Evolutionary conservation across 2,888 invertebrate genomes (phyloP).

Genomic region (Mellilla xanthometata): DNA sequence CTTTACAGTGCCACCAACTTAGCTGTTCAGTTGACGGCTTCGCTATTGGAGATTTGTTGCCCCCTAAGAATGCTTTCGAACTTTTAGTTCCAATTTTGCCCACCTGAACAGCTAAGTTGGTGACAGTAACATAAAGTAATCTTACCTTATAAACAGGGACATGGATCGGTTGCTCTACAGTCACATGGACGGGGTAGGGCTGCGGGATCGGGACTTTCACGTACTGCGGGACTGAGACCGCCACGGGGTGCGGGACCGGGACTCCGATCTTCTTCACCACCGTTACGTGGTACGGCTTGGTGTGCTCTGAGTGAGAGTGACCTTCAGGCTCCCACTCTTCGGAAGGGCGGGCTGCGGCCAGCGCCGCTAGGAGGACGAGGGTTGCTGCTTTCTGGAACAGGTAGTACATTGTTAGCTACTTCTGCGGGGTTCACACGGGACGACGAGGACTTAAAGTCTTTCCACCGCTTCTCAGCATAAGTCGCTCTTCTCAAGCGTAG

Average conservation of each 20-base stretch:
- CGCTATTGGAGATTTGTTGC: too few species aligned
- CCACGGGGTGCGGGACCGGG: constrained; percentile 88
- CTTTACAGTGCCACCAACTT: too few species aligned
- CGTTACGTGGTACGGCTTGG: constrained; percentile 86
- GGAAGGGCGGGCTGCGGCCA: constrained; percentile 58
- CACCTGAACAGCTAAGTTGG: too few species aligned
- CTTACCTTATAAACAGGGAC: constrained; percentile 87
- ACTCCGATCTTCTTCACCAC: constrained; percentile 88
- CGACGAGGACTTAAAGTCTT: too few species aligned
- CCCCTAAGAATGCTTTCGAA: too few species aligned
- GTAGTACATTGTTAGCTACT: too few species aligned
- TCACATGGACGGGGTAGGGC: constrained; percentile 88
- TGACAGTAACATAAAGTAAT: too few species aligned
- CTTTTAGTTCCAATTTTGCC: too few species aligned
- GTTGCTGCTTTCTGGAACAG: constrained; percentile 73
- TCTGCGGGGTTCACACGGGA: too few species aligned
- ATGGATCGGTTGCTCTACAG: constrained; percentile 87
- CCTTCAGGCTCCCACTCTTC: constrained; percentile 80
- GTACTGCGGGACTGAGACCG: constrained; percentile 87
- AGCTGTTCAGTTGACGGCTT: too few species aligned
- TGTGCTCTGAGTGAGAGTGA: constrained; percentile 86
- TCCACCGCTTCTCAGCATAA: too few species aligned
- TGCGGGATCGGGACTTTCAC: constrained; percentile 88
- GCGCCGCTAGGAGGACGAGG: constrained; percentile 56
- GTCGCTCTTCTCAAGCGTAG: too few species aligned